A percentile compares a stretch with the other conserved stretches of the same genome.
Evolutionary conservation across 2,797 vertebrate genomes (phyloP).

Genomic region (Thaleichthys pacificus): DNA sequence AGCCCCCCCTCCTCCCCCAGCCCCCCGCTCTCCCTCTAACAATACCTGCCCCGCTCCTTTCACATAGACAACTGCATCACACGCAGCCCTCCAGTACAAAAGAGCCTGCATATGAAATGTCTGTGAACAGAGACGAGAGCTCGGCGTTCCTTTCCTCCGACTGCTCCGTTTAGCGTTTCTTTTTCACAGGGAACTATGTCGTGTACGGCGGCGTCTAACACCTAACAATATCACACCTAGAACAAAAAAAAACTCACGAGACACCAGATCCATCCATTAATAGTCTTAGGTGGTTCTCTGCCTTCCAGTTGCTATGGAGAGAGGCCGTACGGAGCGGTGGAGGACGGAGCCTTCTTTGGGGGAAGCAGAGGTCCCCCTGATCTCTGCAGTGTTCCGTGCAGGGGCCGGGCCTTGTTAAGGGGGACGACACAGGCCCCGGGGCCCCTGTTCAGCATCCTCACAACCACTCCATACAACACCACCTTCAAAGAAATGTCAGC

Average conservation of each 20-base stretch:
- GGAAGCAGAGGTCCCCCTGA: conserved; percentile 52
- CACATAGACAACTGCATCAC: conserved; percentile 62
- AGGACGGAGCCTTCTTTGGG: neutral
- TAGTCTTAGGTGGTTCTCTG: too few species aligned
- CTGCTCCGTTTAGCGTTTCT: conserved; percentile 26
- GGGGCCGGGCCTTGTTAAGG: conserved; percentile 65
- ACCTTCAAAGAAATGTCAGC: conserved; percentile 83
- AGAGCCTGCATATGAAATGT: conserved; percentile 53
- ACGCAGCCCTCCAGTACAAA: conserved; percentile 52
- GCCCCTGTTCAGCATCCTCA: conserved; percentile 67
- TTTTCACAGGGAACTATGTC: conserved; percentile 37
- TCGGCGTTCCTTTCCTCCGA: conserved; percentile 56
- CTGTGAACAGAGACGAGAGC: conserved; percentile 27
- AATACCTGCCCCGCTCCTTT: conserved; percentile 53
- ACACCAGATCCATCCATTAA: too few species aligned
- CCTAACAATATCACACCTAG: conserved; percentile 10
- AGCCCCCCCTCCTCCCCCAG: too few species aligned
- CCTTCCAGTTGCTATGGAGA: neutral
- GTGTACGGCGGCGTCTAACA: conserved; percentile 22
- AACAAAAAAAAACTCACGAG: too few species aligned
- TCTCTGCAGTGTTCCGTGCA: conserved; percentile 74
- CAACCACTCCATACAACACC: conserved; percentile 73
- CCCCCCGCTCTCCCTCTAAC: conserved; percentile 50
- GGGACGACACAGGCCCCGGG: conserved; percentile 72
- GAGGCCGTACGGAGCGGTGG: conserved; percentile 6